These are phyloP conservation scores for Synergus gifuensis DNA, from an alignment of 2,888 invertebrate species.

Conservation along the genomic window DNA sequence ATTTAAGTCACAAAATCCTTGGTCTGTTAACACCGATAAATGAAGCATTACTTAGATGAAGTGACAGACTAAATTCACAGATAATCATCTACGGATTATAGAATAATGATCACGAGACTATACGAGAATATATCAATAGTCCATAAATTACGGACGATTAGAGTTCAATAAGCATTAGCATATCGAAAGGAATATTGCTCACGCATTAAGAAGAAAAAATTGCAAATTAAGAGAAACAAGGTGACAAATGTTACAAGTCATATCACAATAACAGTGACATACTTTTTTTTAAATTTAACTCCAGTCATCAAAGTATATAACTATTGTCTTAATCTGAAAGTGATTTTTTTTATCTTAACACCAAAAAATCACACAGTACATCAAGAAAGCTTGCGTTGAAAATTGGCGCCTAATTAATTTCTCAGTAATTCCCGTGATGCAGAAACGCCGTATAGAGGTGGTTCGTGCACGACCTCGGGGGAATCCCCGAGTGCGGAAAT, in stretches of 20 bases:
- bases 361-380: not conserved
- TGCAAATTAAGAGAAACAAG: not conserved
- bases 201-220: not conserved
- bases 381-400: not conserved
- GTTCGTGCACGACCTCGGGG: slow-evolving; percentile 21
- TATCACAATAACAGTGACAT: not conserved
- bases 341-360: not conserved
- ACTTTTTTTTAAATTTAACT: too few relatives aligned
- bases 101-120: not conserved
- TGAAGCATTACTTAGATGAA: not conserved
- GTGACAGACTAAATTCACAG: not conserved
- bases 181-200: not conserved
- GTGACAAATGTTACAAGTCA: not conserved
- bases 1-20: not conserved
- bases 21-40: not conserved
- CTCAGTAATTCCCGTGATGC: not conserved
- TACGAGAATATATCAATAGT: not conserved
- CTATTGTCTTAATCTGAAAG: not conserved
- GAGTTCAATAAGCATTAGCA: not conserved
- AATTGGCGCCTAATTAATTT: slow-evolving; percentile 24
- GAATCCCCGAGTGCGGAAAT: slow-evolving; percentile 12
- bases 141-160: not conserved
- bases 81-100: slow-evolving; percentile 1
- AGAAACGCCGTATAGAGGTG: not conserved
- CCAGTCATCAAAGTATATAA: too few relatives aligned